Conservation (phyloP, 2,113 vertebrate genomes). For the Sprattus sprattus region DNA sequence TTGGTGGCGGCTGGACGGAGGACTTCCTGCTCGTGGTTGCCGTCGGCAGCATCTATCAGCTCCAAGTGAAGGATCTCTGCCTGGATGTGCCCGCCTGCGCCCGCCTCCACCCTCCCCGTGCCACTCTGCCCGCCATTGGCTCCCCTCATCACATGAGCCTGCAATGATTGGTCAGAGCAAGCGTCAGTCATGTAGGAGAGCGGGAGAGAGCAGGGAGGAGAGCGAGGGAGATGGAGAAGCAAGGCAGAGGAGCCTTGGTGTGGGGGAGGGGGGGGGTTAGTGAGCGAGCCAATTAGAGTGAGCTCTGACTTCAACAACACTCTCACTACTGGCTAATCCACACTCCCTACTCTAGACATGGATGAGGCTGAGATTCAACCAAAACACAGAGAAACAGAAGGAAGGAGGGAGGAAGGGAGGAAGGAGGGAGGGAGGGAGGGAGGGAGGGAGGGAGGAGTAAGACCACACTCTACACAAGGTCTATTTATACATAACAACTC, state of each 20-base stretch:
- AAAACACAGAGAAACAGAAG: background rate
- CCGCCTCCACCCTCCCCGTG: conserved; percentile 74
- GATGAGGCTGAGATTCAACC: background rate
- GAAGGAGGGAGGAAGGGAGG: background rate
- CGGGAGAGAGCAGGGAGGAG: conserved; percentile 17
- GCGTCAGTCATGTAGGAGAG: conserved; percentile 49
- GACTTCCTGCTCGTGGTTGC: conserved; percentile 73
- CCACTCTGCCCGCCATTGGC: conserved; percentile 74
- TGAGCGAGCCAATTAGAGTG: conserved; percentile 60
- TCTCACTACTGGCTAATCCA: conserved; percentile 34
- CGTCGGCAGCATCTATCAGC: conserved; percentile 84
- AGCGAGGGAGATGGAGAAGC: background rate
- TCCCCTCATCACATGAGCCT: conserved; percentile 82
- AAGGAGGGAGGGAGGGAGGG: background rate
- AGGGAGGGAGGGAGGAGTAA: background rate
- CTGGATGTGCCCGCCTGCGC: conserved; percentile 82
- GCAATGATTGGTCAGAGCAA: conserved; percentile 57
- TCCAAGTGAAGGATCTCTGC: conserved; percentile 94
- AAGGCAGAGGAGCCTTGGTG: background rate
- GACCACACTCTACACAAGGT: background rate
- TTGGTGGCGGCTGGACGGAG: conserved; percentile 62
- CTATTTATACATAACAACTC: background rate
- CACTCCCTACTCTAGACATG: background rate
- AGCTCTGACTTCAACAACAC: conserved; percentile 54
- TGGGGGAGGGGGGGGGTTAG: conserved; percentile 41